phyloP scores from a whole-genome alignment of 1,140 invertebrate species.

The Bombus huntii region DNA sequence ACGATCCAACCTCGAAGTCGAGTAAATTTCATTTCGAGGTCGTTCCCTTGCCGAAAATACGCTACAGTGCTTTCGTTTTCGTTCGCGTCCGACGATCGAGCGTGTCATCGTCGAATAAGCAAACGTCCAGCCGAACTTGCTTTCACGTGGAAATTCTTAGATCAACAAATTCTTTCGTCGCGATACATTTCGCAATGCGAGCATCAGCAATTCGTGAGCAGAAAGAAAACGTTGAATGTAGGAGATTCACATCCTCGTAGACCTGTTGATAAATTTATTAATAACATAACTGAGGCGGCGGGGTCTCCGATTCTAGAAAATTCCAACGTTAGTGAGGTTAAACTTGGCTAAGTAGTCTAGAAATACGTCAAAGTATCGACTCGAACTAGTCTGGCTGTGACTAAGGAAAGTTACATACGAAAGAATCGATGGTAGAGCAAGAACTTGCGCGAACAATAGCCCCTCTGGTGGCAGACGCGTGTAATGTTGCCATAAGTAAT shows the following conservation, averaged over 20 bases:
- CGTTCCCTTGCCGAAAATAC: constrained; percentile 32
- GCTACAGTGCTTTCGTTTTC: neutral
- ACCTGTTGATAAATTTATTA: constrained; percentile 28
- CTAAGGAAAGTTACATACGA: neutral
- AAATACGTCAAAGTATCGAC: neutral
- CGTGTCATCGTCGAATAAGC: constrained; percentile 3
- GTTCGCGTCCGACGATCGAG: neutral
- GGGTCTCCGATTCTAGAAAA: neutral
- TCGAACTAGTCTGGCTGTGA: neutral
- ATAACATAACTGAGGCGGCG: neutral
- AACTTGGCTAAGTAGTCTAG: neutral
- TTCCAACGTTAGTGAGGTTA: neutral
- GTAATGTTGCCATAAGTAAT: neutral
- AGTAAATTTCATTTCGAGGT: constrained; percentile 20
- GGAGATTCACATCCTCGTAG: neutral
- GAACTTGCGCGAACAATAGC: neutral
- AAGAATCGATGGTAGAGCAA: neutral
- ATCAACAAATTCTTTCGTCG: constrained; percentile 3
- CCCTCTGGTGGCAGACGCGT: neutral
- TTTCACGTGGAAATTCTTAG: neutral
- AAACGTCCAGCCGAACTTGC: neutral
- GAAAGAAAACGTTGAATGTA: neutral
- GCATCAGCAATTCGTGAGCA: neutral
- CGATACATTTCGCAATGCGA: neutral
- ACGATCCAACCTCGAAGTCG: neutral